phyloP scores from a whole-genome alignment of 2,797 vertebrate genomes.

The Enteromius anoplus region DNA sequence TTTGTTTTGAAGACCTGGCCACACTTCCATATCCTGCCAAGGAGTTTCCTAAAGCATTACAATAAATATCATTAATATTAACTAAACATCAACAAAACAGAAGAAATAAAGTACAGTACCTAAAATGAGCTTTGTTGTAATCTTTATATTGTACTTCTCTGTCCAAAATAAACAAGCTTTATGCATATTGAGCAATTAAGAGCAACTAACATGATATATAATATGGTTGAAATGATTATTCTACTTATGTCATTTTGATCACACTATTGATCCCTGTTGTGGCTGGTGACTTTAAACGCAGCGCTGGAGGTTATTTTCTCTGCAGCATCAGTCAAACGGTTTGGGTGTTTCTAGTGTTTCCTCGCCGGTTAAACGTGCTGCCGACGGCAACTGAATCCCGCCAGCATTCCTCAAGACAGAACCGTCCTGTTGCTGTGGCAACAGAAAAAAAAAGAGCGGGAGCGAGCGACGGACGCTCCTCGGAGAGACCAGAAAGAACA shows the following conservation, averaged over 20 bases:
- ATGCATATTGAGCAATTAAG: neutral
- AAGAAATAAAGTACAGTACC: neutral
- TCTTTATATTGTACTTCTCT: neutral
- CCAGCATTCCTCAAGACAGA: conserved; percentile 52
- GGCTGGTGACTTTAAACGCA: neutral
- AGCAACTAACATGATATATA: neutral
- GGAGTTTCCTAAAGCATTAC: neutral
- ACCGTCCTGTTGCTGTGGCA: conserved; percentile 59
- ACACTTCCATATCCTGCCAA: neutral
- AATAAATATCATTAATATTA: neutral
- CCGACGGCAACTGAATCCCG: conserved; percentile 43
- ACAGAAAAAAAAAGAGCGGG: conserved; percentile 49
- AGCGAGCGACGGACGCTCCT: neutral
- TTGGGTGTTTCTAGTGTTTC: neutral
- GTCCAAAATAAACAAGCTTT: neutral
- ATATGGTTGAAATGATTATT: neutral
- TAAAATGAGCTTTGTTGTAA: neutral
- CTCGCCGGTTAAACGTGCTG: conserved; percentile 23
- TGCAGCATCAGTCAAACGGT: neutral
- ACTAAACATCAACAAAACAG: neutral
- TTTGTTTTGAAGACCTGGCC: neutral
- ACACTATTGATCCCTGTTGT: too few species aligned
- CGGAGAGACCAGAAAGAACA: conserved; percentile 16
- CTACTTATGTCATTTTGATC: too few species aligned
- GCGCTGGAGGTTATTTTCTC: neutral